A percentile compares a stretch with the other conserved stretches of the same genome.
phyloP scores from a whole-genome alignment of 1,140 invertebrate genomes.

The Drosophila baimaii region DNA sequence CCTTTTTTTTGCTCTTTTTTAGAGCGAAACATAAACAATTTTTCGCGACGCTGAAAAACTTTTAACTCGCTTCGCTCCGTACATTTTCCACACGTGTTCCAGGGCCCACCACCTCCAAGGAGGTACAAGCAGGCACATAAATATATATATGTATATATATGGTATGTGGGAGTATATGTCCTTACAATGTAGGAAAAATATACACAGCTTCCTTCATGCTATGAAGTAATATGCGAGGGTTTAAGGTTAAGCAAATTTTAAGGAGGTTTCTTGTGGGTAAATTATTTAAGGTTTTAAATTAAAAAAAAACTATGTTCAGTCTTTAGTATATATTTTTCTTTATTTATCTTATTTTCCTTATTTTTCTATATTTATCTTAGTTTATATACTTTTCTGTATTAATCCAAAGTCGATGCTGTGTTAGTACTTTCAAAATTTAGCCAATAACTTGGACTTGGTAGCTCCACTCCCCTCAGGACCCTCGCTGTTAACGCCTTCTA shows the following conservation, averaged over 20 bases:
- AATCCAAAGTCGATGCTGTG: too few species aligned
- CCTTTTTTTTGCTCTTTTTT: constrained; percentile 19
- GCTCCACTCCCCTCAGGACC: too few species aligned
- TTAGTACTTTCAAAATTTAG: background rate
- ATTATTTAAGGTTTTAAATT: background rate
- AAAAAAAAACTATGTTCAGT: too few species aligned
- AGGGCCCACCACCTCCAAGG: constrained; percentile 1
- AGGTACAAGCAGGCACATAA: background rate
- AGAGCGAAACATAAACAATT: constrained; percentile 50
- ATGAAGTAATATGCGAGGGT: background rate
- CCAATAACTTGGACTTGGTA: background rate
- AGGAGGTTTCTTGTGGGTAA: background rate
- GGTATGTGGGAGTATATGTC: background rate
- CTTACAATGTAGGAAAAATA: background rate
- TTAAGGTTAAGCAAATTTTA: background rate
- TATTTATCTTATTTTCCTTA: too few species aligned
- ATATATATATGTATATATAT: background rate
- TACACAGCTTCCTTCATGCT: background rate
- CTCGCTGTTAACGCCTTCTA: background rate
- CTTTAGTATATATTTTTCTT: too few species aligned
- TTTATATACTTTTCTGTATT: too few species aligned
- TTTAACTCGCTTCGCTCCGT: constrained; percentile 23
- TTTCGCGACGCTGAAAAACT: constrained; percentile 49
- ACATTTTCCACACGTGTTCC: constrained; percentile 29
- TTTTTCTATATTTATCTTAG: too few species aligned